These are phyloP conservation scores for Notothenia rossii DNA, from an alignment of 2,113 vertebrate genomes.

Conservation along the genomic window DNA sequence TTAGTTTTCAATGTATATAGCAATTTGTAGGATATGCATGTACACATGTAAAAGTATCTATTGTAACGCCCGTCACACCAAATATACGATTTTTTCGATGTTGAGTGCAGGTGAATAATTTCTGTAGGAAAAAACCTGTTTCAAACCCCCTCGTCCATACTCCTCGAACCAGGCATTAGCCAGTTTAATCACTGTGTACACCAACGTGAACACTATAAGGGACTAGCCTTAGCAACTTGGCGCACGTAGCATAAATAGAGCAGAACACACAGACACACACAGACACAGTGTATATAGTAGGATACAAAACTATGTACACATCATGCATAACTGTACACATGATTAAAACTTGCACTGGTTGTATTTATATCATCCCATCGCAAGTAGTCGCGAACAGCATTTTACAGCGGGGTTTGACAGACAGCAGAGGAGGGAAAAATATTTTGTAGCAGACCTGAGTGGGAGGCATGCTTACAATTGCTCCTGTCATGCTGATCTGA, in stretches of 20 bases:
- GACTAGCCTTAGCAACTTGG: slow-evolving; percentile 46
- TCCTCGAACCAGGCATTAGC: slow-evolving; percentile 19
- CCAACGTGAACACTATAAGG: slow-evolving; percentile 40
- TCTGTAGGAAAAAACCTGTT: neutral
- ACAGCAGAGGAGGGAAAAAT: slow-evolving; percentile 46
- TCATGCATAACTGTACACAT: slow-evolving; percentile 41
- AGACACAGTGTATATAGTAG: slow-evolving; percentile 46
- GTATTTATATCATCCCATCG: slow-evolving; percentile 29
- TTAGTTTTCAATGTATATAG: neutral
- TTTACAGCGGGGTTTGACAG: slow-evolving; percentile 22
- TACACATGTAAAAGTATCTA: neutral
- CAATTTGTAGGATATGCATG: slow-evolving; percentile 12
- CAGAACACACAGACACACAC: slow-evolving; percentile 33
- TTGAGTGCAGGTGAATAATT: neutral
- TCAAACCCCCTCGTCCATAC: neutral
- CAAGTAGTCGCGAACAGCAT: slow-evolving; percentile 17
- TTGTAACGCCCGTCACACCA: neutral
- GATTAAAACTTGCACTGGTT: slow-evolving; percentile 29
- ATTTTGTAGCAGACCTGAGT: slow-evolving; percentile 42
- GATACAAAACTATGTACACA: slow-evolving; percentile 51
- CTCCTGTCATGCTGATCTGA: slow-evolving; percentile 41
- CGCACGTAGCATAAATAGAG: slow-evolving; percentile 52
- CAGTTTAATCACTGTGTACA: slow-evolving; percentile 49
- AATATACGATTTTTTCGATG: neutral
- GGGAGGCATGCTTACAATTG: slow-evolving; percentile 40